Conservation (phyloP, 2,888 invertebrate species). For the Malthinus seriepunctatus region DNA sequence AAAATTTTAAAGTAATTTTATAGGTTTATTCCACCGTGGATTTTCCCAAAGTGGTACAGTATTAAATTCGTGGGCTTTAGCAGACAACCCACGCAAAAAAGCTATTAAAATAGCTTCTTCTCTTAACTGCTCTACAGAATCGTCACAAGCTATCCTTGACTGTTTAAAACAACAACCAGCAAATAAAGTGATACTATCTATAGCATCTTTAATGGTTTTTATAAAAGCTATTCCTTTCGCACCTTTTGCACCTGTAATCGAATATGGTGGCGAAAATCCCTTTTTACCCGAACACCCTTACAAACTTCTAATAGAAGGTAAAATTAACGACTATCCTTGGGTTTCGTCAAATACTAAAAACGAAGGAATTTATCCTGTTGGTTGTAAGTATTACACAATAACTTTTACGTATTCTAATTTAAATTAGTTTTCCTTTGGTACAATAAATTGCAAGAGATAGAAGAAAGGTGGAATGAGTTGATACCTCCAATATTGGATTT, state of each 20-base stretch:
- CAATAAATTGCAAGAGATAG: constrained; percentile 50
- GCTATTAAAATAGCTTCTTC: constrained; percentile 61
- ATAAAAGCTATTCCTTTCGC: constrained; percentile 55
- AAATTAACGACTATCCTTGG: constrained; percentile 70
- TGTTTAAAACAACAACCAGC: constrained; percentile 66
- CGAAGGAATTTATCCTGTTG: constrained; percentile 73
- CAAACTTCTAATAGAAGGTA: constrained; percentile 62
- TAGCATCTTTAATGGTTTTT: constrained; percentile 59
- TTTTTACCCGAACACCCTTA: constrained; percentile 70
- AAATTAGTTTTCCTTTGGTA: constrained; percentile 33
- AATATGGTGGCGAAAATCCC: constrained; percentile 56
- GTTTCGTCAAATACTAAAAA: constrained; percentile 69
- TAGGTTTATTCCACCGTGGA: constrained; percentile 63
- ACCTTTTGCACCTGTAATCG: constrained; percentile 45
- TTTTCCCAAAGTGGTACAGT: constrained; percentile 73
- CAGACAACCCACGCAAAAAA: constrained; percentile 61
- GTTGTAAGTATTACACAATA: constrained; percentile 55
- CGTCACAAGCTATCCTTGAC: constrained; percentile 61
- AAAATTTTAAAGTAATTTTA: constrained; percentile 14
- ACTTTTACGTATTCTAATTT: neutral
- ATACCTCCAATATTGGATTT: constrained; percentile 42
- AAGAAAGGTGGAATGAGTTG: constrained; percentile 42
- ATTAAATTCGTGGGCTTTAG: constrained; percentile 60
- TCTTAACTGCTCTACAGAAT: constrained; percentile 65
- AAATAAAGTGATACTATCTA: constrained; percentile 60